phyloP scores from a whole-genome alignment of 2,888 invertebrate genomes.

The Amphipoea lucens region DNA sequence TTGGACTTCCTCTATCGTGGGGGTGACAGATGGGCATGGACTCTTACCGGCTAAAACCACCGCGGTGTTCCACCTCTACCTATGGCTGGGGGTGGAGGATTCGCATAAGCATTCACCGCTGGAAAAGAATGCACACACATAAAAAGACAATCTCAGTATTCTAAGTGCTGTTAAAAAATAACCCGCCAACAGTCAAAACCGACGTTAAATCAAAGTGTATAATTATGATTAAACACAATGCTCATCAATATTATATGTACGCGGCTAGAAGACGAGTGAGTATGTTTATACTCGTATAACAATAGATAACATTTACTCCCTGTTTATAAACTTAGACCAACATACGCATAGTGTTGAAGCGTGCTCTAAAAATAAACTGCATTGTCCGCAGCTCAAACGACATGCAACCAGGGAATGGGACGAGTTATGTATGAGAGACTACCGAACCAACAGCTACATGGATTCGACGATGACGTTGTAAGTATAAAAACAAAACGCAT shows the following conservation, averaged over 20 bases:
- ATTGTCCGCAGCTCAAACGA: constrained; percentile 93
- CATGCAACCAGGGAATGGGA: constrained; percentile 97
- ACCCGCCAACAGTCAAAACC: not conserved
- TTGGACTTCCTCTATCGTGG: too few relatives aligned
- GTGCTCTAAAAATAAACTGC: constrained; percentile 33
- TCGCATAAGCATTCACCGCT: too few relatives aligned
- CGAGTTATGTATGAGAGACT: constrained; percentile 96
- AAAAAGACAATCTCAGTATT: not conserved
- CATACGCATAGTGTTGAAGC: constrained; percentile 17
- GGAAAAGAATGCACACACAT: not conserved
- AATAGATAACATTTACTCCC: constrained; percentile 22
- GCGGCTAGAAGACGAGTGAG: not conserved
- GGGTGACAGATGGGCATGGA: too few relatives aligned
- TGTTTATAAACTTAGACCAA: constrained; percentile 26
- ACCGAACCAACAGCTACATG: constrained; percentile 96
- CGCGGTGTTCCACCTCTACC: too few relatives aligned
- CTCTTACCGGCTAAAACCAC: too few relatives aligned
- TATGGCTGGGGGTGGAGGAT: too few relatives aligned
- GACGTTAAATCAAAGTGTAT: constrained; percentile 1
- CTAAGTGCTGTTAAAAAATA: not conserved
- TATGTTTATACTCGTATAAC: constrained; percentile 4
- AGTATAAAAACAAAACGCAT: constrained; percentile 75
- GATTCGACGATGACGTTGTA: constrained; percentile 96
- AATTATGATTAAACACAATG: not conserved
- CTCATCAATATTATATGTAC: not conserved